A percentile compares a stretch with the other conserved stretches of the same genome.
phyloP scores from a whole-genome alignment of 2,113 vertebrate genomes.

The Empidonax traillii region DNA sequence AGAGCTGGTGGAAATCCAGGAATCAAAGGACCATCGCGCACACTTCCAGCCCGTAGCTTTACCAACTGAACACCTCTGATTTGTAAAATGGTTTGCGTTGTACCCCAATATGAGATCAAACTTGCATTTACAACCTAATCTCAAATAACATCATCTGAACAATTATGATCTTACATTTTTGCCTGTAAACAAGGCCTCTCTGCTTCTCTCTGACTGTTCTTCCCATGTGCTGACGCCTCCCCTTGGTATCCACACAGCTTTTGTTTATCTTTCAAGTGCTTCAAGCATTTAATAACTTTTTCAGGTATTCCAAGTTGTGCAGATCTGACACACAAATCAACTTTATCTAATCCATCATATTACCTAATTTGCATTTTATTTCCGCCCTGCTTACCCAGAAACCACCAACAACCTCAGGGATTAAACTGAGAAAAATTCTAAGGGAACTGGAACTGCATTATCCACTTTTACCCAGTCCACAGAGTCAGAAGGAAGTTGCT shows the following conservation, averaged over 20 bases:
- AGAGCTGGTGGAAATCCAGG: background rate
- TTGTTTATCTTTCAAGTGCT: background rate
- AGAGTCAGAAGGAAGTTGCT: background rate
- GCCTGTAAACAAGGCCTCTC: background rate
- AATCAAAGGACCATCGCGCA: background rate
- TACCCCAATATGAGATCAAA: background rate
- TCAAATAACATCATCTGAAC: background rate
- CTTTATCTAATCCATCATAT: background rate
- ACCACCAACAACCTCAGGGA: background rate
- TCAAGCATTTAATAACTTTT: background rate
- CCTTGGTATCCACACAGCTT: background rate
- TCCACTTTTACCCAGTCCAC: background rate
- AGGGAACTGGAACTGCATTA: background rate
- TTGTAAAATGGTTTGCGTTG: background rate
- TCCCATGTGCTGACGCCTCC: background rate
- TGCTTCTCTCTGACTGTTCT: background rate
- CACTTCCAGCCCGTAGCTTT: background rate
- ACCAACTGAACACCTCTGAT: background rate
- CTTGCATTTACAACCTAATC: background rate
- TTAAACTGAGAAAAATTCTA: background rate
- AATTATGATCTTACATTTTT: background rate
- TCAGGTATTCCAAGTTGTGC: background rate
- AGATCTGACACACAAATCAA: background rate
- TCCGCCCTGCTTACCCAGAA: background rate
- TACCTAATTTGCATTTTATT: background rate